A percentile compares a stretch with the other conserved stretches of the same genome.
Conservation (phyloP, 2,113 vertebrate genomes). For the Silurus glanis region DNA sequence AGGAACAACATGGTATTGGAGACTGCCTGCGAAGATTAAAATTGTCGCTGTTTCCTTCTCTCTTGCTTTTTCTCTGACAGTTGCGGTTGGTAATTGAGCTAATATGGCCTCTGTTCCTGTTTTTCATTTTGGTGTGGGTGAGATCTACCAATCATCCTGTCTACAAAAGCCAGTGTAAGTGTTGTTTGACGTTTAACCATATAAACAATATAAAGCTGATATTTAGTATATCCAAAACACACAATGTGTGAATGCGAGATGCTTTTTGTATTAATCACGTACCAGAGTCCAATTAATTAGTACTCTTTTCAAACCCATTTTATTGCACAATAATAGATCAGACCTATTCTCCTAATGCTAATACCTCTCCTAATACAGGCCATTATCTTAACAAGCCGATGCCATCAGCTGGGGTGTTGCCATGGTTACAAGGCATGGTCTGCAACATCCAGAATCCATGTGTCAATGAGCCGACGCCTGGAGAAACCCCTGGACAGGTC, state of each 20-base stretch:
- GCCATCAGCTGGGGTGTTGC: constrained; percentile 93
- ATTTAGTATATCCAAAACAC: background rate
- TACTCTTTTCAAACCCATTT: background rate
- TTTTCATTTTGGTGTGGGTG: constrained; percentile 91
- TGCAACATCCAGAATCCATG: constrained; percentile 95
- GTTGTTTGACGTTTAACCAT: constrained; percentile 18
- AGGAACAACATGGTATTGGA: background rate
- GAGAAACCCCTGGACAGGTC: constrained; percentile 89
- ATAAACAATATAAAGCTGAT: background rate
- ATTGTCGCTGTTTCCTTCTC: background rate
- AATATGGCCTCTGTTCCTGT: constrained; percentile 94
- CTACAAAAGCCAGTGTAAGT: constrained; percentile 93
- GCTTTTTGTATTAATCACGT: background rate
- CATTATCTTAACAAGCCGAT: constrained; percentile 98
- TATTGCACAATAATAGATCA: background rate
- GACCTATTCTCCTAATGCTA: background rate
- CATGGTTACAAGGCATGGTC: constrained; percentile 94
- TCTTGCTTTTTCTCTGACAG: constrained; percentile 66
- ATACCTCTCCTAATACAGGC: constrained; percentile 67
- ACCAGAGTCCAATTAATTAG: background rate
- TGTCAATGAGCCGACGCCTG: constrained; percentile 85
- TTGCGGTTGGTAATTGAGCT: constrained; percentile 87
- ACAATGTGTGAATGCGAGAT: background rate
- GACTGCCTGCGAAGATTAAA: constrained; percentile 8
- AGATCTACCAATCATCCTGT: constrained; percentile 85